phyloP scores from a whole-genome alignment of 2,113 vertebrate genomes.

The Grantiella picta region DNA sequence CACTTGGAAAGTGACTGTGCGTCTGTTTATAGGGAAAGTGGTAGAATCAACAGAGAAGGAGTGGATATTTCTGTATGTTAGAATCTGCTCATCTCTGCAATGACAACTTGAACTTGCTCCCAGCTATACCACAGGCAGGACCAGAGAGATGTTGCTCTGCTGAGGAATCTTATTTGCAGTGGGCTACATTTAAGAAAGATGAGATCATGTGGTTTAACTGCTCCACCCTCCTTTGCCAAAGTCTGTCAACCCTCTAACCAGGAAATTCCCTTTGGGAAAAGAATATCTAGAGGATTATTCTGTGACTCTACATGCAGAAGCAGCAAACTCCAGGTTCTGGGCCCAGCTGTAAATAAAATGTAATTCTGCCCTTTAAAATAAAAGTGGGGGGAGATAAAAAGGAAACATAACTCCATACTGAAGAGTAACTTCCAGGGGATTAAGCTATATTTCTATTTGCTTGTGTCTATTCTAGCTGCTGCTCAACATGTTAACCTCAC shows the following conservation, averaged over 20 bases:
- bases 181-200: neutral
- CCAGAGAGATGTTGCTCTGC: neutral
- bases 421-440: conserved; percentile 14
- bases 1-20: conserved; percentile 1
- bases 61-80: conserved; percentile 6
- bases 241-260: neutral
- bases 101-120: neutral
- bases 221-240: neutral
- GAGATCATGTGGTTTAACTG: neutral
- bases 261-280: neutral
- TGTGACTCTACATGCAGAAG: neutral
- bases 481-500: conserved; percentile 10
- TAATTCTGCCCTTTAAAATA: neutral
- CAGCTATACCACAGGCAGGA: neutral
- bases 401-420: neutral
- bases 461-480: conserved; percentile 6
- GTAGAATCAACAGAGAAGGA: conserved; percentile 38
- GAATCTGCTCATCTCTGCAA: neutral
- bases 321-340: neutral
- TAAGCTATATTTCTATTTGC: conserved; percentile 13
- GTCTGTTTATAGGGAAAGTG: conserved; percentile 35
- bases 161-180: neutral
- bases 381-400: neutral
- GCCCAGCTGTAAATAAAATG: neutral
- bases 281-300: neutral